Evolutionary conservation across 2,888 invertebrate genomes (phyloP).

Genomic region (Eupithecia centaureata): DNA sequence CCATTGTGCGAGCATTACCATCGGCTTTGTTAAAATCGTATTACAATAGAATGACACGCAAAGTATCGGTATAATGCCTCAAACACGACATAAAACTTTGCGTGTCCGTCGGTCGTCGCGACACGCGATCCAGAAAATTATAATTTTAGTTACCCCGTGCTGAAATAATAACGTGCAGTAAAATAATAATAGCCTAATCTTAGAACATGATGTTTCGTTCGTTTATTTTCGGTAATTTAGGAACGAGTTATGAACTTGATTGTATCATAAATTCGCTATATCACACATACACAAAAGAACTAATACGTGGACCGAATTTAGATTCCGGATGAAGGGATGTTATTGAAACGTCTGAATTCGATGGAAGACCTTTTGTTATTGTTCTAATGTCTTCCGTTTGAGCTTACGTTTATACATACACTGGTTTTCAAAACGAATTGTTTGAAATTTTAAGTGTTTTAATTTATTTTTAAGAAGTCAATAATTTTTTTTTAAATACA

Average conservation of each 20-base stretch:
- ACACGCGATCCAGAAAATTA: constrained; percentile 65
- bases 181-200: constrained; percentile 57
- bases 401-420: too few relatives aligned
- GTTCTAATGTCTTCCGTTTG: too few relatives aligned
- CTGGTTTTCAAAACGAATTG: too few relatives aligned
- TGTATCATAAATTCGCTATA: constrained; percentile 10
- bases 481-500: too few relatives aligned
- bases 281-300: background rate
- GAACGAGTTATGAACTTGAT: constrained; percentile 20
- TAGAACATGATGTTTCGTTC: constrained; percentile 51
- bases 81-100: constrained; percentile 57
- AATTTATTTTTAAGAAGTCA: too few relatives aligned
- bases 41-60: constrained; percentile 76
- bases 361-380: too few relatives aligned
- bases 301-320: background rate
- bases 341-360: too few relatives aligned
- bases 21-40: constrained; percentile 74
- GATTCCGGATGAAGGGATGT: too few relatives aligned
- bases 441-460: too few relatives aligned
- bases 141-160: constrained; percentile 55
- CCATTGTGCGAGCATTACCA: constrained; percentile 73
- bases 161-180: constrained; percentile 54
- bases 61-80: constrained; percentile 71
- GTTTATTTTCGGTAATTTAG: constrained; percentile 44
- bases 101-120: constrained; percentile 57